Conservation (phyloP, 2,888 invertebrate genomes). For the Crocallis elinguaria region DNA sequence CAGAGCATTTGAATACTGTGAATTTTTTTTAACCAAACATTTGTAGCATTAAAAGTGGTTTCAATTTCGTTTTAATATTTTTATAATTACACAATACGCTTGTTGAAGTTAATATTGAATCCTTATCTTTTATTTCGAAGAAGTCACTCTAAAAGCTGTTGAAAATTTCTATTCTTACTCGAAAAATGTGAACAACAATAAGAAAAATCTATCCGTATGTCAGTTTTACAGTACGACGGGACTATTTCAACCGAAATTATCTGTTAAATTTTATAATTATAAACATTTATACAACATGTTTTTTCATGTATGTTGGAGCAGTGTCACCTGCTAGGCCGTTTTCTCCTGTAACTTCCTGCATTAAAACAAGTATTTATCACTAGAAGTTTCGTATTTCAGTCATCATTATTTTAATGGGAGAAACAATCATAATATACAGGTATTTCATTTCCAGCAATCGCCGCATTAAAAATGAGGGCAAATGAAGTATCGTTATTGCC, state of each 20-base stretch:
- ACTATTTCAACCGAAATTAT: neutral
- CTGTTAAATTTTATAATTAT: neutral
- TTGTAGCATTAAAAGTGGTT: neutral
- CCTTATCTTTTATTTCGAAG: no score
- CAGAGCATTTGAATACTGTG: neutral
- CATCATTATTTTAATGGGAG: conserved; percentile 4
- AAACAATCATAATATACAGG: neutral
- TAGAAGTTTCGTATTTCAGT: conserved; percentile 4
- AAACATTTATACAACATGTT: neutral
- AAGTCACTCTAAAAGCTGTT: no score
- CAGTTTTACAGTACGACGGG: no score
- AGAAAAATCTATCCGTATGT: no score
- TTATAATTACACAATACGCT: no score
- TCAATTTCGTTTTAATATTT: no score
- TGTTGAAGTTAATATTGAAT: no score
- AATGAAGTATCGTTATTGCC: conserved; percentile 12
- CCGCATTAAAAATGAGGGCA: neutral
- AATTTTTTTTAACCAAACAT: neutral
- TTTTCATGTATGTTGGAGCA: neutral
- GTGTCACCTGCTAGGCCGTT: neutral
- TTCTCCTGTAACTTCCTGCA: conserved; percentile 18
- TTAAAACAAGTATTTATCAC: neutral
- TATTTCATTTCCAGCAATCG: neutral
- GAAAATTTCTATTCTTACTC: no score
- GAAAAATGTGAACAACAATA: no score